Conservation (phyloP, 2,113 vertebrate genomes). For the Zosterops japonicus region DNA sequence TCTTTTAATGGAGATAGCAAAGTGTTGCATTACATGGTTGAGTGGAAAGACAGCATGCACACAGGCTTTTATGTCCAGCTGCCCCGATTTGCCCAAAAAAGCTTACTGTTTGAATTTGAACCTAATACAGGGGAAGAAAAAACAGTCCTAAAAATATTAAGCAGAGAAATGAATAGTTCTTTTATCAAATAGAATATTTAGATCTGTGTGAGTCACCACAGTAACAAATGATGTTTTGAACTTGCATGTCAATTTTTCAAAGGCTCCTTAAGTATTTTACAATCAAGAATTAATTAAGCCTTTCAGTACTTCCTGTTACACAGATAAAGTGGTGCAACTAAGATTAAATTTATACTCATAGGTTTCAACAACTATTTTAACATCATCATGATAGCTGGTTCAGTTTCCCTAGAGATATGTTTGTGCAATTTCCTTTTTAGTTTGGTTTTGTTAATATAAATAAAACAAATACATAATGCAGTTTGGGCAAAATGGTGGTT, state of each 20-base stretch:
- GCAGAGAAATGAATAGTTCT: neutral
- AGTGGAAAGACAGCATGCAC: conserved; percentile 67
- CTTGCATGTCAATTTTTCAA: neutral
- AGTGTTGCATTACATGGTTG: conserved; percentile 74
- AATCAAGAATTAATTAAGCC: conserved; percentile 12
- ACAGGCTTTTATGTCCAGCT: conserved; percentile 69
- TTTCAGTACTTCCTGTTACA: neutral
- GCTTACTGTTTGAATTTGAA: conserved; percentile 56
- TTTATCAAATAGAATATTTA: conserved; percentile 28
- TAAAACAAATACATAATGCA: neutral
- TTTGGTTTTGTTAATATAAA: neutral
- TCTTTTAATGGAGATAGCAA: conserved; percentile 72
- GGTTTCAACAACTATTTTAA: conserved; percentile 8
- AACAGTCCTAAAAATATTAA: neutral
- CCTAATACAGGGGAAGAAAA: neutral
- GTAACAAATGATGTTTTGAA: neutral
- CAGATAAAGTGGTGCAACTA: neutral
- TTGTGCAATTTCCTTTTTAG: neutral
- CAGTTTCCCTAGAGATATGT: neutral
- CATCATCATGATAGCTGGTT: neutral
- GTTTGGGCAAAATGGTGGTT: neutral
- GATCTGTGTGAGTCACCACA: neutral
- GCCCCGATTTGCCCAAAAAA: conserved; percentile 59
- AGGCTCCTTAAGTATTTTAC: neutral
- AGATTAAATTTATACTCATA: neutral